Base-by-base conservation (phyloP, 2,797 vertebrate species). In the Zonotrichia albicollis region DNA sequence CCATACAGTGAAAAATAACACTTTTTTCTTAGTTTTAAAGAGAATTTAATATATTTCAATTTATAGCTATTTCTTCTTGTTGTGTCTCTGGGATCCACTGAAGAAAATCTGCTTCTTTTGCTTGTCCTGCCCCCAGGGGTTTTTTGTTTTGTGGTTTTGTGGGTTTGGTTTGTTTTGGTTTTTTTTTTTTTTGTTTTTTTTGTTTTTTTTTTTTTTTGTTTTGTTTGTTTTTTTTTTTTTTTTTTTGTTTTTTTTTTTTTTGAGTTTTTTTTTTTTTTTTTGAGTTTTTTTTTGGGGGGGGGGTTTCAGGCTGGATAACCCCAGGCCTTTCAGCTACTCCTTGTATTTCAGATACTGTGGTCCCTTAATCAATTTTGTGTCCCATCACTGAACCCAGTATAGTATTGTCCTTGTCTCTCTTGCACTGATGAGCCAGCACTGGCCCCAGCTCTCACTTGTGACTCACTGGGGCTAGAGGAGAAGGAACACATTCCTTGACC, bases 301-400 rank as follows among this genome's bases (percentile, higher is more conserved):
- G n/a, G n/a, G n/a, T 70, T 43, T 6, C 18, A 57, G n/a, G 8
- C 26, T 55, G 26, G 22, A 34, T 38, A 67, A 50, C 32, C 16
- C 15, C 11, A 60, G 13, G 2, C 54, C 54, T 87, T 89, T 73
- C 22, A 87, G 17, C 46, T n/a, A 20, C 11, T 45, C 10, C 8
- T 64, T 68, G 8, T 53, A 32, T 32, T 30, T 29, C 34, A 89
- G 64, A 14, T 57, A 8, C 18, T 84, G 1, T 50, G 34, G 30
- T 60, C 48, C 22, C 22, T 82, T 60, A 64, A n/a, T 32, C 10
- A 38, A 10, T 34, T 76, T 61, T 55, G 38, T 85, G 36, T 16
- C 36, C 17, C 11, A 25, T n/a, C 22, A 16, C 18, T 34, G 29
- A 20, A 15, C 3, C 40, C 23, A 25, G 0, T 75, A 11, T 13